Conservation (phyloP, 1,140 invertebrate species). For the Drosophila virilis region DNA sequence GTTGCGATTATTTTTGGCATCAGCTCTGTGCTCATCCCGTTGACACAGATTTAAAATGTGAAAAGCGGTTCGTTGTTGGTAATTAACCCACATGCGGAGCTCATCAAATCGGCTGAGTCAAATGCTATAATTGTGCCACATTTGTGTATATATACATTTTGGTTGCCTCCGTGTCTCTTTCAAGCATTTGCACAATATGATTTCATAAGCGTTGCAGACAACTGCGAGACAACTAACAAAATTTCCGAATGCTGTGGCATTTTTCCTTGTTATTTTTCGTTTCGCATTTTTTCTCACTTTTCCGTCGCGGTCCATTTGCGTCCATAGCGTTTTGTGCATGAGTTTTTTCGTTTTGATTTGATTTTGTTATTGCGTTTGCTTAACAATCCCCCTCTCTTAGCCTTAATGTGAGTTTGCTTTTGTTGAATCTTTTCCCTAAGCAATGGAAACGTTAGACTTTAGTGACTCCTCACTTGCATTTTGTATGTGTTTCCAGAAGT, state of each 20-base stretch:
- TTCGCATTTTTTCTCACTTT: constrained; percentile 18
- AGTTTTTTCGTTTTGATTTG: constrained; percentile 3
- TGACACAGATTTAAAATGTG: constrained; percentile 39
- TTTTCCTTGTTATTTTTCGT: constrained; percentile 17
- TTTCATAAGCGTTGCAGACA: constrained; percentile 21
- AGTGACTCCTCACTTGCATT: constrained; percentile 16
- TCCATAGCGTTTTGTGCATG: constrained; percentile 6
- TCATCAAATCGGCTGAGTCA: constrained; percentile 13
- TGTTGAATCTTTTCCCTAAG: no score
- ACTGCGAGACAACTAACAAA: neutral
- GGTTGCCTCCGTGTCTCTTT: neutral
- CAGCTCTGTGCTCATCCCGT: constrained; percentile 32
- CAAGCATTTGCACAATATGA: constrained; percentile 4
- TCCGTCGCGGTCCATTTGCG: constrained; percentile 20
- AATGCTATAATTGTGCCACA: constrained; percentile 21
- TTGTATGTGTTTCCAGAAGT: neutral
- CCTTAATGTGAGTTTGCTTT: neutral
- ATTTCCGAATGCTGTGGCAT: constrained; percentile 21
- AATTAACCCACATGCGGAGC: constrained; percentile 41
- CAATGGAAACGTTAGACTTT: constrained; percentile 20
- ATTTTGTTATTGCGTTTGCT: neutral
- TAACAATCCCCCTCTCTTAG: neutral
- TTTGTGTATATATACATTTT: neutral
- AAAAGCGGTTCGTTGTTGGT: constrained; percentile 21
- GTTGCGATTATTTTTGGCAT: constrained; percentile 44